Conservation (phyloP, 2,797 vertebrate genomes). For the Uromys caudimaculatus region DNA sequence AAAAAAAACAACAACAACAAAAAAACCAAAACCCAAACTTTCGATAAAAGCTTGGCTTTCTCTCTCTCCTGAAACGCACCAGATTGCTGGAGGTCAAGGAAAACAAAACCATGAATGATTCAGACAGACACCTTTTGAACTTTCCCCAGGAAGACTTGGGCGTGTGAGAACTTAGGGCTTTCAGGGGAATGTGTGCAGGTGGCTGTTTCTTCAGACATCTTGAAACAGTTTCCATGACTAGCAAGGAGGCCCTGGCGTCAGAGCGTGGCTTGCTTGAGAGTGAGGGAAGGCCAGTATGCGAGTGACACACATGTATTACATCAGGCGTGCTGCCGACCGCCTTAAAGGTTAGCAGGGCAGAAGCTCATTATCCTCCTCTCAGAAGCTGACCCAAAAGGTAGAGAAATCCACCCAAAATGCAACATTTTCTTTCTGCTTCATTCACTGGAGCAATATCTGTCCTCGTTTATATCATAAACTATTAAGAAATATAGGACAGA, state of each 20-base stretch:
- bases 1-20: neutral
- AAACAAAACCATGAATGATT: conserved; percentile 84
- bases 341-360: conserved; percentile 46
- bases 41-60: neutral
- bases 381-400: neutral
- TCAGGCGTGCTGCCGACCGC: conserved; percentile 42
- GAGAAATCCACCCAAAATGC: neutral
- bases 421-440: neutral
- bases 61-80: neutral
- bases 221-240: conserved; percentile 83
- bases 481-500: neutral
- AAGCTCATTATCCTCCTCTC: conserved; percentile 59
- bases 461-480: conserved; percentile 15
- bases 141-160: conserved; percentile 68
- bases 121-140: conserved; percentile 85
- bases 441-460: conserved; percentile 45
- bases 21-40: neutral
- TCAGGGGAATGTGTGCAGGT: conserved; percentile 76
- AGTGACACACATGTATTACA: conserved; percentile 57
- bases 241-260: conserved; percentile 77
- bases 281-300: neutral
- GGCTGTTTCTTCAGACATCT: conserved; percentile 82
- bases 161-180: conserved; percentile 53
- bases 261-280: conserved; percentile 28
- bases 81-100: conserved; percentile 79